These are phyloP conservation scores for Ischnura elegans DNA, from an alignment of 2,888 invertebrate species.

Conservation along the genomic window DNA sequence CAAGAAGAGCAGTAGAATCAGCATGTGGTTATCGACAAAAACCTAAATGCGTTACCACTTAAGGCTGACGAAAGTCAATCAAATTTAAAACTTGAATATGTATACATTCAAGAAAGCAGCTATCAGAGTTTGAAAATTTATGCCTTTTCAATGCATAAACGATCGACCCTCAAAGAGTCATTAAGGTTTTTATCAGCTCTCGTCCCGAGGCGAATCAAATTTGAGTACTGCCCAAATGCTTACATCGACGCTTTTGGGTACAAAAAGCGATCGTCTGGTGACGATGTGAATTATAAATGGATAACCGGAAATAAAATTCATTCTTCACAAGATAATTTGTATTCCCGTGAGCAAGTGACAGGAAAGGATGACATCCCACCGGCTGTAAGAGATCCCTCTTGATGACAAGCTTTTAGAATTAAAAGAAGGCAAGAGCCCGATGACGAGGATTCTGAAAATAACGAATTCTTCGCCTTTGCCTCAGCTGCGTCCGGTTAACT, in stretches of 20 bases:
- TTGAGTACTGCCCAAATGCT: conserved; percentile 17
- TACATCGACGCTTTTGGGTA: conserved; percentile 14
- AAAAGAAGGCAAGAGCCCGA: neutral
- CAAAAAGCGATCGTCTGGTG: neutral
- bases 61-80: too few species aligned
- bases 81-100: neutral
- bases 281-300: conserved; percentile 47
- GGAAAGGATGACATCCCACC: neutral
- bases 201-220: neutral
- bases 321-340: conserved; percentile 8
- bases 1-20: too few species aligned
- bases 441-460: conserved; percentile 41
- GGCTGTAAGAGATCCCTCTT: conserved; percentile 44
- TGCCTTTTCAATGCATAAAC: neutral
- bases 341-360: neutral
- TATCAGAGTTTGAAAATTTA: neutral
- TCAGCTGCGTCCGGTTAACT: neutral
- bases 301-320: conserved; percentile 25
- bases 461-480: neutral
- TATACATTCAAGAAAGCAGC: neutral
- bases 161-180: neutral
- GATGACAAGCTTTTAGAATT: conserved; percentile 15
- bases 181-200: neutral
- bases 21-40: too few species aligned
- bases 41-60: too few species aligned